Evolutionary conservation across 1,140 invertebrate genomes (phyloP).

Genomic region (Drosophila orosa): DNA sequence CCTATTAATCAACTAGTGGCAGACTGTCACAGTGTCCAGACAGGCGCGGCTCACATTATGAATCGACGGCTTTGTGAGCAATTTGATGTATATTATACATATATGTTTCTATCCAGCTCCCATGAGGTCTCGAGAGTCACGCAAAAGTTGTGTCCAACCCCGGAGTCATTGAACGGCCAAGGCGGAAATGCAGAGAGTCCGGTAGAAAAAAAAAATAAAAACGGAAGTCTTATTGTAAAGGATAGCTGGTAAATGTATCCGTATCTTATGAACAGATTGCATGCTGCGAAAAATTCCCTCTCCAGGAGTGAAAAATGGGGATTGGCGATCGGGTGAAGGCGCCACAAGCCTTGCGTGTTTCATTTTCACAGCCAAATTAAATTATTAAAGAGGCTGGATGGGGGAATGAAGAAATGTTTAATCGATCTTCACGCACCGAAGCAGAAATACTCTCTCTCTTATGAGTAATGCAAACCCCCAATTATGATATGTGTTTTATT

Average conservation of each 20-base stretch:
- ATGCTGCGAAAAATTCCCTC: slow-evolving; percentile 43
- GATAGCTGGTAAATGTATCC: slow-evolving; percentile 65
- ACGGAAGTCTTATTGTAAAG: slow-evolving; percentile 65
- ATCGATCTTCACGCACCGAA: not conserved
- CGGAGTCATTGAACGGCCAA: slow-evolving; percentile 60
- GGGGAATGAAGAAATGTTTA: not conserved
- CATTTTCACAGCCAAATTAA: slow-evolving; percentile 60
- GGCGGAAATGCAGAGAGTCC: slow-evolving; percentile 51
- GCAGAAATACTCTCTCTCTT: slow-evolving; percentile 28
- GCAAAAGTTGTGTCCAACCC: slow-evolving; percentile 57
- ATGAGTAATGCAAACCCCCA: not conserved
- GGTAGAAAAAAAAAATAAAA: slow-evolving; percentile 26
- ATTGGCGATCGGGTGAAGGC: slow-evolving; percentile 23
- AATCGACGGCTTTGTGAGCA: slow-evolving; percentile 54
- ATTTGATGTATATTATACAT: slow-evolving; percentile 24
- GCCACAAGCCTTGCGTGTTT: slow-evolving; percentile 51
- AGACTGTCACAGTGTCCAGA: slow-evolving; percentile 46
- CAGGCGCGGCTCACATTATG: slow-evolving; percentile 55
- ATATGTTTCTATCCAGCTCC: slow-evolving; percentile 28
- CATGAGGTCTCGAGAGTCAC: slow-evolving; percentile 56
- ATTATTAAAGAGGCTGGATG: slow-evolving; percentile 66
- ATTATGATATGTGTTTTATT: not conserved
- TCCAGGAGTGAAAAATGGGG: slow-evolving; percentile 29
- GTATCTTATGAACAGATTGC: slow-evolving; percentile 68
- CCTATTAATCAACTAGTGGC: slow-evolving; percentile 75